Evolutionary conservation across 2,113 vertebrate genomes (phyloP), one percentile per base, ranked within the genome.

Genomic region (Mirounga angustirostris): DNA sequence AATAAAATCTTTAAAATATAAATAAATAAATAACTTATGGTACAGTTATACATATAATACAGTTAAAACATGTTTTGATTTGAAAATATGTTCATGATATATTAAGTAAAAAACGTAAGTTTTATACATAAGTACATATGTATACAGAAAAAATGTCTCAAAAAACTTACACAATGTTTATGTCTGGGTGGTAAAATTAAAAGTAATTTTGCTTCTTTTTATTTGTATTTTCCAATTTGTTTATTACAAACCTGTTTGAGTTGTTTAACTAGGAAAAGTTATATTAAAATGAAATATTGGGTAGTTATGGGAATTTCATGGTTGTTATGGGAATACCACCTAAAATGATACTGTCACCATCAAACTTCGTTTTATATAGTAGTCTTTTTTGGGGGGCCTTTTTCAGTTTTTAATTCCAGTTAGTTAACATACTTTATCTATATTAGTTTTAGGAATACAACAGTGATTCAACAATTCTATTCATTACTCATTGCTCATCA

Each of bases 171-270:
- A 61, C 13, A 71, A 78, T 30, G 54, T 63, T 91, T 54, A 69
- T 46, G 7, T 3, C 65, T 67, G 3, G n/a, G 14, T n/a, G 26
- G 54, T 92, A 96, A 97, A 94, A 96, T 36, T 83, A 79, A 69
- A 92, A 91, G 19, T 76, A 76, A 93, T 50, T 93, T 81, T 87
- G 24, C 67, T 95, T 59, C 56, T 92, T 89, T 91, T 83, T 76
- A 81, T 69, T n/a, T 82, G 8, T 46, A 91, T 65, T 90, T 91
- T 87, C 22, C 59, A 91, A 88, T 65, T 59, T 74, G 15, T 52
- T 54, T 65, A 82, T 76, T 67, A 96, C 18, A 71, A 91, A 87
- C 14, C 4, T 58, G 4, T 65, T 46, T 76, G 43, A 69, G 43
- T 84, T 89, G 18, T 89, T 82, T 84, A 88, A 88, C 40, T 36